A percentile compares a stretch with the other conserved stretches of the same genome.
These are phyloP conservation scores for Helogale parvula DNA, from an alignment of 2,113 vertebrate species.

Conservation along the genomic window DNA sequence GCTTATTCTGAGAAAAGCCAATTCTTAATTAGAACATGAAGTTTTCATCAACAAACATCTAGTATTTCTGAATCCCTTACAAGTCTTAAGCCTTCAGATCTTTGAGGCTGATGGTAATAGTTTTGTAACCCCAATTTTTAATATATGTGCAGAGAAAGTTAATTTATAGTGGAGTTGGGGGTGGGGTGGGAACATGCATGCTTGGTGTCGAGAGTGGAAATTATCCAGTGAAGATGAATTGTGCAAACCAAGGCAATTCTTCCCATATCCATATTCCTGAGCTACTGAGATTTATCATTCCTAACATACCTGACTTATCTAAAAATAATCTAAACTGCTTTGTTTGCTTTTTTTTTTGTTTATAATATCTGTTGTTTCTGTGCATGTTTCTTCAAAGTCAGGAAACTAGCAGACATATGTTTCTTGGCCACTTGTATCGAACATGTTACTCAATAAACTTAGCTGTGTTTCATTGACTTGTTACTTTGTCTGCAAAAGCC, in stretches of 20 bases:
- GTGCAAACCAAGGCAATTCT: neutral
- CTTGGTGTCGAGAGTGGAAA: neutral
- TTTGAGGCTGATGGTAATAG: neutral
- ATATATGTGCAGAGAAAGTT: neutral
- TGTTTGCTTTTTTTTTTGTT: neutral
- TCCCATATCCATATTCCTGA: neutral
- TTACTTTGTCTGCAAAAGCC: neutral
- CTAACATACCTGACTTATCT: neutral
- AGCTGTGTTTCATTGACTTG: neutral
- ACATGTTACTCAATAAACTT: neutral
- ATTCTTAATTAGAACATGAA: neutral
- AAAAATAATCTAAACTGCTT: neutral
- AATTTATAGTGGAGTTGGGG: neutral
- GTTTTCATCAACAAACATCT: slow-evolving; percentile 16
- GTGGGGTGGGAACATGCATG: neutral
- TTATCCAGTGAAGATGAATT: neutral
- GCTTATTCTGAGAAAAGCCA: neutral
- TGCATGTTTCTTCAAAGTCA: neutral
- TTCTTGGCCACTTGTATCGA: neutral
- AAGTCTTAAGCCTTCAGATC: neutral
- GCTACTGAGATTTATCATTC: neutral
- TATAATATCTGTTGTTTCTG: neutral
- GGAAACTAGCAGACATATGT: neutral
- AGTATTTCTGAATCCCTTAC: neutral
- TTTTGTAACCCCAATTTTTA: neutral